Evolutionary conservation across 1,140 invertebrate genomes (phyloP), one percentile per base, ranked within the genome.

Genomic region (Glomeris maerens): DNA sequence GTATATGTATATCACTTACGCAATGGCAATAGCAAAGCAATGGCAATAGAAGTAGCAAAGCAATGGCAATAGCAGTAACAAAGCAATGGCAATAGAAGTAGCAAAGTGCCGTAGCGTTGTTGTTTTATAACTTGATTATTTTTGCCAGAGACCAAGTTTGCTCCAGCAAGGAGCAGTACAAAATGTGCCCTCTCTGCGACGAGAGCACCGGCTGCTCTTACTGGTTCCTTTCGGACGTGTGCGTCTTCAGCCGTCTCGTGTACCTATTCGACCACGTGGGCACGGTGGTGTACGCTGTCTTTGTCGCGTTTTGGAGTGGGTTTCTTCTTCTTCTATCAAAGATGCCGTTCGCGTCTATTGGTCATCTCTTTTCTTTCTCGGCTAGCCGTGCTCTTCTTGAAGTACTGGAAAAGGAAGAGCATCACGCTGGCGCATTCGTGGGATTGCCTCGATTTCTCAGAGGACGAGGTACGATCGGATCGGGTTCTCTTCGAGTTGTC

Each of bases 381-480:
- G 10, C 31, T 17, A 92, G 91, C 90, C 27, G 93, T 91, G 20
- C 79, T 91, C 38, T 97, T 97, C 69, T 72, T 97, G 56, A 91
- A 96, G 65, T 90, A 90, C 36, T 98, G 93, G 92, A 96, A 97
- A 66, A 77, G 93, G 52, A 81, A 81, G 64, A 80, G 80, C 28
- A 90, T 89, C 31, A 89, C 90, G 61, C 69, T 97, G 50, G 89
- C 92, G 2, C 93, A 95, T 68, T 83, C 85, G 62, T 98, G 93
- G 93, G 93, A 84, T 58, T 74, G 83, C 27, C 74, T 79, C 31
- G 83, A 81, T 42, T 85, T 81, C 64, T 79, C 82, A 58, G 75
- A 82, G 49, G 78, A 84, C 57, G 79, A 83, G 51, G 81, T 83
- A 61, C 49, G n/a, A n/a, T n/a, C n/a, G n/a, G n/a, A n/a, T n/a